Evolutionary conservation across 2,113 vertebrate species (phyloP).

Genomic region (Heteronetta atricapilla): DNA sequence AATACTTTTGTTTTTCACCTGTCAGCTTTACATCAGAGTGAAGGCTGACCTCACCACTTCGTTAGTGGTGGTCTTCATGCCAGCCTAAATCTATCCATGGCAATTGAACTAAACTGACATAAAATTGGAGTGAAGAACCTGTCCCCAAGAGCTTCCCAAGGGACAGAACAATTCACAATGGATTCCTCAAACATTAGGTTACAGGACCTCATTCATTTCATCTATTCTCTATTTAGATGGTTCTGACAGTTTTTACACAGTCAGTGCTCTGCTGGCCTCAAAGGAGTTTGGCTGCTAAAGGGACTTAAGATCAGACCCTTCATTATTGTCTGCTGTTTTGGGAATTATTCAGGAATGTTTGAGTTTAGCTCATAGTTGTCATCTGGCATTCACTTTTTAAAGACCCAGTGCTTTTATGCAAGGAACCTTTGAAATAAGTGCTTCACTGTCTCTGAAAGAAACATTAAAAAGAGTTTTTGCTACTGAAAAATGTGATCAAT

Average conservation of each 20-base stretch:
- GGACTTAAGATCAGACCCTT: not conserved
- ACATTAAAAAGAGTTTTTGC: not conserved
- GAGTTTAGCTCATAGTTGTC: not conserved
- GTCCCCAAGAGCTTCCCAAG: not conserved
- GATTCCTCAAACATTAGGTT: not conserved
- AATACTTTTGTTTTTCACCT: not conserved
- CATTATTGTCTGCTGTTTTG: not conserved
- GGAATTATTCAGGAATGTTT: not conserved
- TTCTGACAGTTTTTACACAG: not conserved
- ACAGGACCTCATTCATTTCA: not conserved
- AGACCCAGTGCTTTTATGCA: not conserved
- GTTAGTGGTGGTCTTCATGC: not conserved
- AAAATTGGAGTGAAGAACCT: not conserved
- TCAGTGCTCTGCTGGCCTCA: not conserved
- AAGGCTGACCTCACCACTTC: not conserved
- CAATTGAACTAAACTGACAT: not conserved
- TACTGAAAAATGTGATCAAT: not conserved
- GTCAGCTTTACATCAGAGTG: not conserved
- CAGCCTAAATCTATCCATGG: not conserved
- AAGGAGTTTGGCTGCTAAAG: slow-evolving; percentile 6
- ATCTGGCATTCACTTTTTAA: slow-evolving; percentile 5
- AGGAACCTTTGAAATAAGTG: slow-evolving; percentile 18
- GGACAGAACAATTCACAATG: not conserved
- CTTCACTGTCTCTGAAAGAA: not conserved
- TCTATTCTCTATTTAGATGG: not conserved